Evolutionary conservation across 1,140 invertebrate species (phyloP), one percentile per base, ranked within the genome.

Genomic region (Drosophila tristis): DNA sequence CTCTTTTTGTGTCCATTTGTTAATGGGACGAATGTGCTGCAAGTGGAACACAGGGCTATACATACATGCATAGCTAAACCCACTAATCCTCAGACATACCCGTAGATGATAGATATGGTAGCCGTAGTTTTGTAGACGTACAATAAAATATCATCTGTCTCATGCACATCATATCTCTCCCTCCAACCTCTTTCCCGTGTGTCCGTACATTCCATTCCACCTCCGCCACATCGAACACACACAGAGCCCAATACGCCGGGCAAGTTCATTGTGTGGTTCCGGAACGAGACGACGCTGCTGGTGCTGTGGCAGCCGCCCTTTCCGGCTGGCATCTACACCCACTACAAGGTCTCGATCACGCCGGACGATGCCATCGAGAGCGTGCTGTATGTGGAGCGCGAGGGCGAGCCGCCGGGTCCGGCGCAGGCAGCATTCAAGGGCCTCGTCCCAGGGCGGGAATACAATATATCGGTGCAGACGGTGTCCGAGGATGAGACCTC

Each of bases 251-350:
- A 98, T 92, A 97, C 97, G 49, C 97, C 97, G 4, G 97, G 97
- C 48, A 97, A 98, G 92, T 98, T 98, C 92, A 98, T 98, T 78
- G 97, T 98, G 6, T 98, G 97, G 97, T 98, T 98, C 92, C 94
- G 98, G 45, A 98, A 98, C 92, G 97, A 98, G 93, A 98, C 98
- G 6, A 98, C 98, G 13, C 93, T 98, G 53, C 93, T 98, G 61
- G 97, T 98, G 43, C 93, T 98, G 42, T 98, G 97, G 97, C 97
- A 98, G 92, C 97, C 98, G 20, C 97, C 97, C 3, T 98, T 97
- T 93, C 97, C 97, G 56, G 95, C 97, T 25, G 97, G 97, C 23
- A 95, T 97, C 74, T 98, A 97, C 92, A 96, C 96, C 5, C 96
- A 97, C 92, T 98, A 98, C 92, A 97, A 97, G 94, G 96, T 97